Base-by-base conservation (phyloP, 2,888 invertebrate genomes). In the Apamea anceps region DNA sequence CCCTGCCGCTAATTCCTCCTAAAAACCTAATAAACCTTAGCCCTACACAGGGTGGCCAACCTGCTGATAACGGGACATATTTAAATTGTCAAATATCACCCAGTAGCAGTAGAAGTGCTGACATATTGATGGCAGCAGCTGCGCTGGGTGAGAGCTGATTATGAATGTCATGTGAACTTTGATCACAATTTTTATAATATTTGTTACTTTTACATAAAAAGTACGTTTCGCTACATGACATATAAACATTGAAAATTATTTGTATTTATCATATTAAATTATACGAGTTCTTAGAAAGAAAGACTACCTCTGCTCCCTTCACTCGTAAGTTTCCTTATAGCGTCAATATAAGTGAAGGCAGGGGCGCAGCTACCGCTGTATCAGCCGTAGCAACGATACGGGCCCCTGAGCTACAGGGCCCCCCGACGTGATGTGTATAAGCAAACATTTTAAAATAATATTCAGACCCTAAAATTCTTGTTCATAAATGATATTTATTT, bases 1-100 rank as follows among this genome's bases (percentile, higher is more conserved):
- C 66, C 71, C 81, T 75, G 74, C 72, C 67, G 71, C 83, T 86
- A 87, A 87, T 88, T 88, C 85, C 84, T 85, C 77, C 82, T 78
- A 79, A 83, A 84, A 80, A 85, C 80, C 85, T 79, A 85, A 88
- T 88, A 90, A 88, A 82, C 81, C 75, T 86, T 79, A 85, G 54
- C 42, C 72, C 63, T 80, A 63, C 72, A 10, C 54, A 89, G 85
- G 85, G 88, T 32, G 85, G 84, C 8, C 80, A 71, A 68, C 12
- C 37, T n/a, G 60, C 51, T 67, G 28, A 63, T 60, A 25, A 63
- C 25, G 21, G 10, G 45, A 71, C 51, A 51, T 51, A 60, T 67
- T 62, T 57, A 25, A 65, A 25, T 54, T 18, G n/a, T 57, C 25
- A 77, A 60, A 60, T n/a, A n/a, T 60, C 12, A 12, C n/a, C 57